Base-by-base conservation (phyloP, 2,797 vertebrate genomes). In the Manis crassicaudata region DNA sequence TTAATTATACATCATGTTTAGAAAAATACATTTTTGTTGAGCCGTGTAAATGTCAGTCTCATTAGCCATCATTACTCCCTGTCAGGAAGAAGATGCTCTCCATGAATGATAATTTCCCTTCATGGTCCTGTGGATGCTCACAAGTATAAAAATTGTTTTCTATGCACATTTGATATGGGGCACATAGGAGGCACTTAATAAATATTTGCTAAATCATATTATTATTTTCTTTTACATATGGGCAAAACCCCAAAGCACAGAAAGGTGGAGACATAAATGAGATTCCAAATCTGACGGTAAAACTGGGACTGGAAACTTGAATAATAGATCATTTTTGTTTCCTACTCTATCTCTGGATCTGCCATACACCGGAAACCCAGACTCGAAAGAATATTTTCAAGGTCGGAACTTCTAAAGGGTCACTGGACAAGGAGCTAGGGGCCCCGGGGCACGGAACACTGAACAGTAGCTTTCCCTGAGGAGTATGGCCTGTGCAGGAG, bases 41-140 rank as follows among this genome's bases (percentile, higher is more conserved):
- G 90, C 89, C 91, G 90, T 94, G 95, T 95, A 98, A 98, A 98
- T 98, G 98, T 98, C 98, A 98, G 95, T 92, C 97, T 98, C 98
- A 98, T 98, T 98, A 98, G 97, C 98, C 96, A 87, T 98, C 97
- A 96, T 98, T 97, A 98, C 98, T 98, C 97, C 96, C 97, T 98
- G 97, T 97, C 96, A 97, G 94, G 90, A 97, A 93, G 92, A 79
- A 97, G 97, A 5, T 83, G 93, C 90, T 97, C 94, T 96, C 91
- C 76, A 54, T 94, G 98, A 98, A 96, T 98, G 96, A 88, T 98
- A 96, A 95, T 97, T 97, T 97, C 70, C 82, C 54, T 82, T 92
- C 0, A 0, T 80, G 43, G 96, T 96, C 96, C 37, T 94, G 94
- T 84, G 88, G 93, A 96, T 80, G 88, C 80, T 95, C 95, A 92